Evolutionary conservation across 2,888 invertebrate genomes (phyloP).

Genomic region (Caenorhabditis imperialis): DNA sequence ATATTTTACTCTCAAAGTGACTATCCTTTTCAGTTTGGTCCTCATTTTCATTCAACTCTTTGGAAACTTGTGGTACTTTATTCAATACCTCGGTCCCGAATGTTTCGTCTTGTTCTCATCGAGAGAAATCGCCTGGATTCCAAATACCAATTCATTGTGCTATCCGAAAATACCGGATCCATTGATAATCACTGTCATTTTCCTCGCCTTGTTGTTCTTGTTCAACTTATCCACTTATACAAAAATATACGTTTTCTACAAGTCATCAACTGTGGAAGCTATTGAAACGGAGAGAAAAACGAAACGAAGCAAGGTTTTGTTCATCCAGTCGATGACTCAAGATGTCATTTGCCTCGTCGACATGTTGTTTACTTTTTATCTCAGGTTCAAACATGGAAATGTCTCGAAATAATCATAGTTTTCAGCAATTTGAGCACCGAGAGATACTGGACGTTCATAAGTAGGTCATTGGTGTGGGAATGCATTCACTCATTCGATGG

Average conservation of each 20-base stretch:
- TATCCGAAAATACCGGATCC: not conserved
- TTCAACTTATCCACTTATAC: constrained; percentile 14
- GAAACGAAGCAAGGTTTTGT: constrained; percentile 5
- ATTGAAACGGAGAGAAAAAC: not conserved
- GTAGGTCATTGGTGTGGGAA: constrained; percentile 33
- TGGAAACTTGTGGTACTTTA: no score
- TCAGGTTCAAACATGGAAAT: no score
- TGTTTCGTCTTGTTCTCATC: constrained; percentile 3
- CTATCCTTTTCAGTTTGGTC: not conserved
- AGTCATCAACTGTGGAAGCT: not conserved
- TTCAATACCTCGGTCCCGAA: no score
- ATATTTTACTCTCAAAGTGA: constrained; percentile 6
- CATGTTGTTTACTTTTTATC: constrained; percentile 26
- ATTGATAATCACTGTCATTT: not conserved
- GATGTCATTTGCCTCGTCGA: constrained; percentile 28
- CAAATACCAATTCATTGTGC: not conserved
- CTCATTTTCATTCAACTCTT: no score
- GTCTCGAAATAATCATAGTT: no score
- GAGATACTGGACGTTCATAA: constrained; percentile 35
- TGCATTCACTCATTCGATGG: constrained; percentile 42
- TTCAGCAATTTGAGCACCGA: constrained; percentile 12
- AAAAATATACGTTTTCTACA: constrained; percentile 18
- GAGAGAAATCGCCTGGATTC: not conserved
- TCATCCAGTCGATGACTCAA: constrained; percentile 32
- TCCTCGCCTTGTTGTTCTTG: not conserved